phyloP scores from a whole-genome alignment of 2,797 vertebrate genomes.

The Sternarchorhynchus goeldii region DNA sequence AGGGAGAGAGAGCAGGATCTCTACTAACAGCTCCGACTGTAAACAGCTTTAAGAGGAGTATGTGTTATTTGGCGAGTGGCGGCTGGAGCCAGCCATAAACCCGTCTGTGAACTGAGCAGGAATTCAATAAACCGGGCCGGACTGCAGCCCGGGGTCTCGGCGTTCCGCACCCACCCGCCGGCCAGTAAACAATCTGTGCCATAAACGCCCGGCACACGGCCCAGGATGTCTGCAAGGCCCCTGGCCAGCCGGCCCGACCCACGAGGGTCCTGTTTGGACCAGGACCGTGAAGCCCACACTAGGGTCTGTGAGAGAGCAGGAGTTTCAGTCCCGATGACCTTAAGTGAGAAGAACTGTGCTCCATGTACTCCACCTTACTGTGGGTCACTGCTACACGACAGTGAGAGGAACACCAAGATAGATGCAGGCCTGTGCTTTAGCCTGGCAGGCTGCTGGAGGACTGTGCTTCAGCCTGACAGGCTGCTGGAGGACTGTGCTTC shows the following conservation, averaged over 20 bases:
- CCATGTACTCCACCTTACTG: conserved; percentile 12
- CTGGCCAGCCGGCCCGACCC: too few relatives aligned
- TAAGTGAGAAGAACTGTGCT: conserved; percentile 25
- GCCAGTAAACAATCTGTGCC: conserved; percentile 60
- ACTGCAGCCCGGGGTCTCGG: conserved; percentile 56
- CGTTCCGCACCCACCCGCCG: conserved; percentile 59
- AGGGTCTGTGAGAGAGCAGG: too few relatives aligned
- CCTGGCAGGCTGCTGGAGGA: too few relatives aligned
- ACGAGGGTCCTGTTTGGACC: too few relatives aligned
- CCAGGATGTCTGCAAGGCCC: conserved; percentile 41
- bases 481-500: too few relatives aligned
- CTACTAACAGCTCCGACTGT: conserved; percentile 47
- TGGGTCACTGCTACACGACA: background rate
- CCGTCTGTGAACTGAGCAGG: conserved; percentile 67
- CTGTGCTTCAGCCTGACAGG: too few relatives aligned
- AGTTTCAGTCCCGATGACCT: conserved; percentile 26
- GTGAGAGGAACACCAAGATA: background rate
- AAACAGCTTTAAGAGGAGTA: conserved; percentile 64
- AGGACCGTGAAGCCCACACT: too few relatives aligned
- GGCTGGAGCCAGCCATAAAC: conserved; percentile 68
- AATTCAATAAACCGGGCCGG: conserved; percentile 68
- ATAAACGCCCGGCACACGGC: conserved; percentile 60
- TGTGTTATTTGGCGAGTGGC: conserved; percentile 67
- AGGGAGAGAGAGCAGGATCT: conserved; percentile 12
- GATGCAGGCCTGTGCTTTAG: too few relatives aligned